phyloP scores from a whole-genome alignment of 2,797 vertebrate species.

The Poeciliopsis paucimaculata region DNA sequence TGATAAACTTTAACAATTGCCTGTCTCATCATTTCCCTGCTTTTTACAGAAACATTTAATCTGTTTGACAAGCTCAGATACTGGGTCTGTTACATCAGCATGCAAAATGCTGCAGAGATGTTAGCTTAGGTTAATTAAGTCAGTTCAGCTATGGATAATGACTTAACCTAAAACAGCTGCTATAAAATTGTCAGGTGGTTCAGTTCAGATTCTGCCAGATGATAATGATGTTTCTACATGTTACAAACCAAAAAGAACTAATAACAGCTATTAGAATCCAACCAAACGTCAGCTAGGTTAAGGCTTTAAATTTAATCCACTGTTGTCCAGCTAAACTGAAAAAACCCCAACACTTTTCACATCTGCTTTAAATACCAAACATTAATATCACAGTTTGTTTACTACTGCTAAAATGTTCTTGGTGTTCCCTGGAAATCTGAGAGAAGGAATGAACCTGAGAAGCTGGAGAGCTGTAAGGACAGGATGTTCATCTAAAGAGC shows the following conservation, averaged over 20 bases:
- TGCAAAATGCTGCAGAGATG: background rate
- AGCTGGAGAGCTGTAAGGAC: background rate
- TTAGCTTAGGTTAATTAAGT: background rate
- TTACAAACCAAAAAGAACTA: constrained; percentile 1
- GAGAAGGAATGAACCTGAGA: background rate
- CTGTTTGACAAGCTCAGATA: no score
- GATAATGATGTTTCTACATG: background rate
- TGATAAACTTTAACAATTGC: no score
- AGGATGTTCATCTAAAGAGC: background rate
- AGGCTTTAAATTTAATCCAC: constrained; percentile 23
- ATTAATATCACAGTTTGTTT: background rate
- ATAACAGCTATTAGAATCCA: constrained; percentile 5
- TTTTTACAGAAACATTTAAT: no score
- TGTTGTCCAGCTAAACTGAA: constrained; percentile 2
- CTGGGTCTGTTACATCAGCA: no score
- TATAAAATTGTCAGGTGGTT: background rate
- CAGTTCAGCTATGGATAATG: background rate
- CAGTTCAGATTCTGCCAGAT: background rate
- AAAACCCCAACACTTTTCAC: constrained; percentile 7
- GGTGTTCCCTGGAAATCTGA: background rate
- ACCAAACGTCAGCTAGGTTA: constrained; percentile 5
- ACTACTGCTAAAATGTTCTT: background rate
- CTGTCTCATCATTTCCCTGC: no score
- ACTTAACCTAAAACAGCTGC: background rate
- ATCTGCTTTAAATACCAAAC: constrained; percentile 13